These are phyloP conservation scores for Euzetes globulus DNA, from an alignment of 2,888 invertebrate genomes.

Conservation along the genomic window DNA sequence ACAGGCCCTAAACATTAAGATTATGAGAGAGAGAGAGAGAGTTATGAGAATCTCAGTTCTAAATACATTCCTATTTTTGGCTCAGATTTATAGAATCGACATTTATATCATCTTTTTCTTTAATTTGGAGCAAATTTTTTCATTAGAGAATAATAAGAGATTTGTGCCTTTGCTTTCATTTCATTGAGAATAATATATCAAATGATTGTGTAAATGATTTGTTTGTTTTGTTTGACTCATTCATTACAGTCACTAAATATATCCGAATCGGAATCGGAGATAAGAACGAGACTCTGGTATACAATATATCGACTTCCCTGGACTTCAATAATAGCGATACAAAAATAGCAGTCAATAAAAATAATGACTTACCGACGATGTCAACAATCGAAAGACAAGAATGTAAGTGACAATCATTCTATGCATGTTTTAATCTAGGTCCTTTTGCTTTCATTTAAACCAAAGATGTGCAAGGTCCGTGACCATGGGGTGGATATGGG, in stretches of 20 bases:
- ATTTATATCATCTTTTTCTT: too few species aligned
- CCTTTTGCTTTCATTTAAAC: too few species aligned
- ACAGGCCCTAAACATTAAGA: not conserved
- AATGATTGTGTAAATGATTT: not conserved
- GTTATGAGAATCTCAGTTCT: not conserved
- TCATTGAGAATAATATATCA: not conserved
- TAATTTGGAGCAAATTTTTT: too few species aligned
- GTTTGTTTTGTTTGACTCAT: not conserved
- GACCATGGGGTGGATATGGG: too few species aligned
- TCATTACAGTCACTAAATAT: conserved; percentile 77
- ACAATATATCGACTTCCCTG: conserved; percentile 17
- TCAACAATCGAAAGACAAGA: not conserved
- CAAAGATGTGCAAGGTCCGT: too few species aligned
- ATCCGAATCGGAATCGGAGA: conserved; percentile 96
- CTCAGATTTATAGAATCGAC: too few species aligned
- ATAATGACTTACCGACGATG: not conserved
- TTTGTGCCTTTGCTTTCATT: too few species aligned
- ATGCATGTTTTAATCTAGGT: too few species aligned
- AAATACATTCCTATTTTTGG: too few species aligned
- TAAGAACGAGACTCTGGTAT: conserved; percentile 62
- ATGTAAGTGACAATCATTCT: conserved; percentile 4
- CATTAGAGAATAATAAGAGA: too few species aligned
- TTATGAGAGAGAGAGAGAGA: not conserved
- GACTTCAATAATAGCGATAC: not conserved
- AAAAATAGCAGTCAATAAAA: not conserved